Evolutionary conservation across 2,888 invertebrate genomes (phyloP).

Genomic region (Capitulum mitella): DNA sequence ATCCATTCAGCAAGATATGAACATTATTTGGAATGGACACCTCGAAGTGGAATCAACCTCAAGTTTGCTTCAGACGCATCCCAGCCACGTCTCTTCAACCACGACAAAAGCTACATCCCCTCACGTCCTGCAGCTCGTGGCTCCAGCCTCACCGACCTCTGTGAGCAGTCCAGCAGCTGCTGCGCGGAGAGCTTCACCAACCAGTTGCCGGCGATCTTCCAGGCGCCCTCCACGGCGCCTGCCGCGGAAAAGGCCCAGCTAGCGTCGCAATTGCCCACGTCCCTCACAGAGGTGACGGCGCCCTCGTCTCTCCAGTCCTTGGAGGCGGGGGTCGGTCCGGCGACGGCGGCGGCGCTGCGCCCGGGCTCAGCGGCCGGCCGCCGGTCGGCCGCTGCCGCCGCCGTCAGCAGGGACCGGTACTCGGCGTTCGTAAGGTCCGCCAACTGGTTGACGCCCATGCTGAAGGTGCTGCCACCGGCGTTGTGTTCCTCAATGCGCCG

Average conservation of each 20-base stretch:
- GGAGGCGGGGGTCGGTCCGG: neutral
- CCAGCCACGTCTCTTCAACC: too few species aligned
- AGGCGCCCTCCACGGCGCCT: neutral
- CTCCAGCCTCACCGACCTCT: neutral
- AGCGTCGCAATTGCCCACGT: neutral
- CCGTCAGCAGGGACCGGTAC: neutral
- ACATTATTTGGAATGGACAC: too few species aligned
- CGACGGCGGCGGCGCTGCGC: slow-evolving; percentile 42
- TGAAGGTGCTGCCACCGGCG: neutral
- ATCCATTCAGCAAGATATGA: too few species aligned
- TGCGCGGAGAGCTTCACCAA: neutral
- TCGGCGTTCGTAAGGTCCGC: neutral
- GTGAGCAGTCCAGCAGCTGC: neutral
- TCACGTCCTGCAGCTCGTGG: too few species aligned
- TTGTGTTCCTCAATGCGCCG: neutral
- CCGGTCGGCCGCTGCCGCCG: slow-evolving; percentile 53
- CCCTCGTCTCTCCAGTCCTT: slow-evolving; percentile 2
- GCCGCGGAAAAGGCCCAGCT: neutral
- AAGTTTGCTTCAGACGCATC: too few species aligned
- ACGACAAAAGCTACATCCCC: too few species aligned
- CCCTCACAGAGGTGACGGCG: neutral
- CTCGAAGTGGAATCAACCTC: too few species aligned
- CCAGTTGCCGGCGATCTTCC: neutral
- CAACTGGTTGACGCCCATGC: neutral
- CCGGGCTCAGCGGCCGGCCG: slow-evolving; percentile 51